Evolutionary conservation across 2,888 invertebrate species (phyloP), one percentile per base, ranked within the genome.

Genomic region (Amaurobius ferox): DNA sequence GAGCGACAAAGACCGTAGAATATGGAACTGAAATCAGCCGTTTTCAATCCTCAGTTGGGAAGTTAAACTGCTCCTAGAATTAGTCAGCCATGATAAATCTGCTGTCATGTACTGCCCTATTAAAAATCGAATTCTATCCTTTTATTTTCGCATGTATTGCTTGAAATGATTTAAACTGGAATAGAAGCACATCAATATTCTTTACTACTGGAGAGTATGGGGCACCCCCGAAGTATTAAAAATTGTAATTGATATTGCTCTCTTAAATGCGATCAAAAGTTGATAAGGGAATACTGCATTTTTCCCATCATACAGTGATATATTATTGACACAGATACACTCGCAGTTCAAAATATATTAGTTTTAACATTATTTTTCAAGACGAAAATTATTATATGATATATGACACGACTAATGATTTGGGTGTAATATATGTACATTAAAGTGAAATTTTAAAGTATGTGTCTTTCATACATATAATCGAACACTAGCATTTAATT

Each of bases 51-150:
- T 7, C 66, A 44, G 32, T 35, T 16, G 30, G 23, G 39, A 61
- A 61, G 78, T 61, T 78, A 70, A 3, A 68, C 68, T 61, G 40
- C 68, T 9, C n/a, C 61, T 28, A 61, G 30, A 78, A 55, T 68
- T 55, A 78, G 61, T 35, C 32, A 48, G 48, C 32, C 7, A 61
- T 70, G 78, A 78, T 78, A 78, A 78, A 78, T 70, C 68, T 66
- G 68, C 77, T 78, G 77, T 78, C 68, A 78, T 55, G 39, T 29
- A 39, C 77, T 35, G 48, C 67, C 55, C 78, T 78, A 78, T 78
- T 78, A 70, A 70, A 78, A 78, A 70, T 70, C 55, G 68, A 78
- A 78, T 55, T 30, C 68, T 23, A 23, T 39, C 39, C 68, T 28
- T 61, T 70, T 78, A 61, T 48, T 35, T 44, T 35, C 61, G 11